Evolutionary conservation across 1,140 invertebrate genomes (phyloP).

Genomic region (Sycobia sp.): DNA sequence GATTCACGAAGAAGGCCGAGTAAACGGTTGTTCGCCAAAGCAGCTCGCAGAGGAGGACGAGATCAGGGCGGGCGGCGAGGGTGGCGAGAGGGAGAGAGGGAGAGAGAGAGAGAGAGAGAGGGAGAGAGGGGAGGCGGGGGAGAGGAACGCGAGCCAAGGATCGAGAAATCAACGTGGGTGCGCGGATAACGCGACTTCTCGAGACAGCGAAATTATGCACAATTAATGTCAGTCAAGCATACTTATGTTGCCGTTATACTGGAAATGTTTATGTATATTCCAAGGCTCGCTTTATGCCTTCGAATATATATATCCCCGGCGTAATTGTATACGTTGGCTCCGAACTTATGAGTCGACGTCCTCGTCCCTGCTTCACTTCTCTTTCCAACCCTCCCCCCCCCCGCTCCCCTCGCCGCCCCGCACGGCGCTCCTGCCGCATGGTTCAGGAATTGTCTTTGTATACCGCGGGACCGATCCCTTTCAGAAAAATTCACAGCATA

Average conservation of each 20-base stretch:
- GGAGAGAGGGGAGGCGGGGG: background rate
- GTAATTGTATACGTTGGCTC: conserved; percentile 33
- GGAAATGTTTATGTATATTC: conserved; percentile 42
- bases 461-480: too few species aligned
- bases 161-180: conserved; percentile 26
- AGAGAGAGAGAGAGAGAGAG: background rate
- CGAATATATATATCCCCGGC: conserved; percentile 15
- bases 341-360: conserved; percentile 29
- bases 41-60: too few species aligned
- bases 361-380: background rate
- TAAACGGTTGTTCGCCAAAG: too few species aligned
- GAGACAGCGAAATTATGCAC: conserved; percentile 40
- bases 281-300: conserved; percentile 20
- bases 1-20: background rate
- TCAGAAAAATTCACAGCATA: too few species aligned
- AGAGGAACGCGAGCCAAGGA: background rate
- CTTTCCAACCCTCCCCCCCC: too few species aligned
- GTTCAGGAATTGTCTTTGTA: too few species aligned
- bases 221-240: conserved; percentile 45
- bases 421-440: background rate
- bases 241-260: conserved; percentile 42
- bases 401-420: background rate
- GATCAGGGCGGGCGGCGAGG: background rate
- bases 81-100: background rate
- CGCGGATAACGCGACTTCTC: conserved; percentile 16